These are phyloP conservation scores for Drosophila glabriapex DNA, from an alignment of 2,888 invertebrate species.

Conservation along the genomic window DNA sequence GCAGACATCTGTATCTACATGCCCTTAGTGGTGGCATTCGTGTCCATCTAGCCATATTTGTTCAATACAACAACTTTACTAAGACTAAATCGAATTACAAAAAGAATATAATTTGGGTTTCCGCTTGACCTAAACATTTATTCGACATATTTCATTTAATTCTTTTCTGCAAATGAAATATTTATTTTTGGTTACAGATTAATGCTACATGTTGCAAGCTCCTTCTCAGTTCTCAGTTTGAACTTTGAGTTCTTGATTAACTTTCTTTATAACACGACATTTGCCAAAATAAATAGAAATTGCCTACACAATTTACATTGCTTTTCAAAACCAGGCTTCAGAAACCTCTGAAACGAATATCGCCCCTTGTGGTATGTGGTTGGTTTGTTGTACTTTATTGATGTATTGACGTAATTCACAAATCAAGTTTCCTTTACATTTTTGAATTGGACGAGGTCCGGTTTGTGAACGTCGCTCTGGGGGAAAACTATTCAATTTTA, in stretches of 20 bases:
- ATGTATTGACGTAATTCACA: not conserved
- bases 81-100: not conserved
- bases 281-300: not conserved
- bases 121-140: not conserved
- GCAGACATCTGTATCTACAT: constrained; percentile 3
- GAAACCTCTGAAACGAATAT: not conserved
- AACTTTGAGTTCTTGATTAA: not conserved
- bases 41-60: constrained; percentile 4
- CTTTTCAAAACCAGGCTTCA: not conserved
- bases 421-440: constrained; percentile 17
- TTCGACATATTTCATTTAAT: not conserved
- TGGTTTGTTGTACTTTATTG: not conserved
- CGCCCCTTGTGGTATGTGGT: not conserved
- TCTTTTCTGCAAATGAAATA: not conserved
- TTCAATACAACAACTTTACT: not conserved
- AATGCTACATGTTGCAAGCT: not conserved
- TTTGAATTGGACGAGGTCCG: constrained; percentile 20
- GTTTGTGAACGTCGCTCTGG: constrained; percentile 25
- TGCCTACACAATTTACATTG: not conserved
- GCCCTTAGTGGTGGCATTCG: not conserved
- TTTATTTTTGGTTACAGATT: not conserved
- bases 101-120: not conserved
- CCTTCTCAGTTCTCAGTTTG: not conserved
- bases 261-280: not conserved
- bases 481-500: constrained; percentile 68